Evolutionary conservation across 2,888 invertebrate species (phyloP), one percentile per base, ranked within the genome.

Genomic region (Acanthosoma haemorrhoidale): DNA sequence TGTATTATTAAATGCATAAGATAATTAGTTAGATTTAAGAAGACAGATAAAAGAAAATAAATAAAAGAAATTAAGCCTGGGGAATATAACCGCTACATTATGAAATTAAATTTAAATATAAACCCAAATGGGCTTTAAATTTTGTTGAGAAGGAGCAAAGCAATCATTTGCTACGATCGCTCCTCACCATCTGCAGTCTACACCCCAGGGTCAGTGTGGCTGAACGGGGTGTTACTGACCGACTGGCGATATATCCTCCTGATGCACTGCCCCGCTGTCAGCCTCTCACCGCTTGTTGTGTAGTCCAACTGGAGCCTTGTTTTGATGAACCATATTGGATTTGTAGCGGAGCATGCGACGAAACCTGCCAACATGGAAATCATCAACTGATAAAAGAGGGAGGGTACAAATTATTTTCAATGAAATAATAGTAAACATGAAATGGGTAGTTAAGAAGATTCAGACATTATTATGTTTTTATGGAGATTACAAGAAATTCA

Each of bases 251-350:
- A 94, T 82, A 94, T 92, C 82, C 89, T 87, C 77, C 87, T 85
- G 75, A 94, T 88, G 79, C 92, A 92, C 80, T 94, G 87, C 79
- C 89, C 87, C 77, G 87, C 87, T 74, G 80, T 79, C 71, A 80
- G 77, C 73, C 79, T 77, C 76, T 88, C 87, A 13, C 87, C 86
- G 76, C 84, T 86, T 75, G 81, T 83, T 79, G 85, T 87, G 76
- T 88, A 84, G 83, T 98, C 96, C 77, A 99, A 85, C 81, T 99
- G 99, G 71, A 99, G 84, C 73, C 99, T 87, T 59, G 99, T 99
- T 84, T 99, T 99, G 71, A 99, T 93, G 81, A 99, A 94, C 99
- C 99, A 99, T 79, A 99, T 96, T 67, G 99, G 99, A 84, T 99
- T 99, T 71, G 99, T 98, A 76, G 90, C 87, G 64, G 98, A 94